Evolutionary conservation across 2,888 invertebrate species (phyloP).

Genomic region (Volucella inanis): DNA sequence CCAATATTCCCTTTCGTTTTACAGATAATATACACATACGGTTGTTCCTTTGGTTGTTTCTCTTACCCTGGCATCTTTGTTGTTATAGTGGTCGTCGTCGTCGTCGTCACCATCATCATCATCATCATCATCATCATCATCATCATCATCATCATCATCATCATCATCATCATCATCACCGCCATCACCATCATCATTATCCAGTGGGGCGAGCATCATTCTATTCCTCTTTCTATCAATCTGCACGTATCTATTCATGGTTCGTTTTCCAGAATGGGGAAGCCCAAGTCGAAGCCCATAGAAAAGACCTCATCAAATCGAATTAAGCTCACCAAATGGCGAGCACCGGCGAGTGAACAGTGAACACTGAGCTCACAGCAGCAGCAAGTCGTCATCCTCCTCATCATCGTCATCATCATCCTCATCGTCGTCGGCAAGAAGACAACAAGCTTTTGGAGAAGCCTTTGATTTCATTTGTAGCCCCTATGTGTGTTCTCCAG

Average conservation of each 20-base stretch:
- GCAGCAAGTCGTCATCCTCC: slow-evolving; percentile 5
- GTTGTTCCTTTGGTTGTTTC: not conserved
- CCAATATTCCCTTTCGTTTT: slow-evolving; percentile 63
- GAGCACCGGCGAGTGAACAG: slow-evolving; percentile 60
- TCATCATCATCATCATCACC: not conserved
- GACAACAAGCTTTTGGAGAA: slow-evolving; percentile 36
- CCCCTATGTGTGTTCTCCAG: slow-evolving; percentile 55
- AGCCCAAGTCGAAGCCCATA: slow-evolving; percentile 23
- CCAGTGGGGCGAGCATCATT: slow-evolving; percentile 5
- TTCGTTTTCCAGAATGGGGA: slow-evolving; percentile 24
- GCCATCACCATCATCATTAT: slow-evolving; percentile 6
- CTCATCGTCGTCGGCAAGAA: slow-evolving; percentile 24
- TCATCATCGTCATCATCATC: slow-evolving; percentile 11
- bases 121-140: not conserved
- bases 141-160: not conserved
- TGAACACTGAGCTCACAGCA: slow-evolving; percentile 9
- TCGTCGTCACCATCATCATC: slow-evolving; percentile 6
- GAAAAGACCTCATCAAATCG: slow-evolving; percentile 60
- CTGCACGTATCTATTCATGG: slow-evolving; percentile 18
- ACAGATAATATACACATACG: not conserved
- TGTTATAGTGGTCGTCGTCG: not conserved
- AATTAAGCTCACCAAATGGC: slow-evolving; percentile 61
- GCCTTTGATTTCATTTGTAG: slow-evolving; percentile 57
- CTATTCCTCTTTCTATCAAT: slow-evolving; percentile 9
- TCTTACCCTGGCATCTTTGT: slow-evolving; percentile 38